A percentile compares a stretch with the other conserved stretches of the same genome.
Conservation (phyloP, 2,888 invertebrate species). For the Phalangium opilio region DNA sequence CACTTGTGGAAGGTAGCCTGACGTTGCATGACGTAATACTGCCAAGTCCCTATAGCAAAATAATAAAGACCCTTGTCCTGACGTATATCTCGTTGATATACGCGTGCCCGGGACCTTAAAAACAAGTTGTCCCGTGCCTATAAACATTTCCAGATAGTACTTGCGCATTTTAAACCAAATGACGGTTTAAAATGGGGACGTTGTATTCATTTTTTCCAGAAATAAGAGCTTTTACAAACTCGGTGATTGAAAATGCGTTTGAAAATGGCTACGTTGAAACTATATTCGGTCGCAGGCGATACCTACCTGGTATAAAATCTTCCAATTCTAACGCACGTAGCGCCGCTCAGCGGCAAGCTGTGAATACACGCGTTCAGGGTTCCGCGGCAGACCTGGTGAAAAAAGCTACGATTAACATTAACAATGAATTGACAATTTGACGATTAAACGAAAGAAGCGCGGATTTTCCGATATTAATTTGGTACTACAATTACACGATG, state of each 20-base stretch:
- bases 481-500: slow-evolving; percentile 87
- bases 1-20: too few species aligned
- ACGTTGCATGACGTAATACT: too few species aligned
- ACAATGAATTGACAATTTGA: slow-evolving; percentile 36
- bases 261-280: slow-evolving; percentile 67
- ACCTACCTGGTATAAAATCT: slow-evolving; percentile 57
- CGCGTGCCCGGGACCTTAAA: too few species aligned
- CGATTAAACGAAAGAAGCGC: slow-evolving; percentile 19
- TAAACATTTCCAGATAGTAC: too few species aligned
- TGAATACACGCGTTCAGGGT: slow-evolving; percentile 90
- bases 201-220: too few species aligned
- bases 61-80: too few species aligned
- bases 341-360: slow-evolving; percentile 85
- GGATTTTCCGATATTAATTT: slow-evolving; percentile 39
- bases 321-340: slow-evolving; percentile 43
- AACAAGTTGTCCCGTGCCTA: too few species aligned
- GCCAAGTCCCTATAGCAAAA: too few species aligned
- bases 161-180: too few species aligned
- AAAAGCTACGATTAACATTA: slow-evolving; percentile 66
- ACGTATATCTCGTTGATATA: too few species aligned
- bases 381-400: slow-evolving; percentile 94
- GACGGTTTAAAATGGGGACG: too few species aligned
- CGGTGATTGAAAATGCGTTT: slow-evolving; percentile 46
- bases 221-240: slow-evolving; percentile 47
- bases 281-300: slow-evolving; percentile 57